Conservation (phyloP, 2,113 vertebrate species). For the Motacilla alba region DNA sequence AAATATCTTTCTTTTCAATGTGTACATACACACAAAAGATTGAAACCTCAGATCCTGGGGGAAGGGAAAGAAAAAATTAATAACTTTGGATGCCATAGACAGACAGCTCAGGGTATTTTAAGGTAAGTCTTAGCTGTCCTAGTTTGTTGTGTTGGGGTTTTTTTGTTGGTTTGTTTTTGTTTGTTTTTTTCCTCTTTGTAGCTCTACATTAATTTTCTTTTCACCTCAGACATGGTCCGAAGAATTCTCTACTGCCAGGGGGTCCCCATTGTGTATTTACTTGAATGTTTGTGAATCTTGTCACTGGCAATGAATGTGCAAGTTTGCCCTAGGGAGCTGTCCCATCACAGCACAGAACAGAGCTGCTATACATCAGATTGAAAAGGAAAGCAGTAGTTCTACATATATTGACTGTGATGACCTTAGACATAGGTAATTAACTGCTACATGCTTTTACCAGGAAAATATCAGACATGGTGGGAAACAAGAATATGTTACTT, state of each 20-base stretch:
- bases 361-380: neutral
- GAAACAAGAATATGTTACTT: neutral
- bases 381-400: neutral
- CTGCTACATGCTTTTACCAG: neutral
- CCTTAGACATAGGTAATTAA: neutral
- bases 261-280: neutral
- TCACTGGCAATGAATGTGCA: neutral
- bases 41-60: neutral
- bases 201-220: neutral
- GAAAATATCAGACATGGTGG: neutral
- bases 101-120: neutral
- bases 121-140: neutral
- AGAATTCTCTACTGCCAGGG: neutral
- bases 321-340: neutral
- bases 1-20: neutral
- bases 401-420: neutral
- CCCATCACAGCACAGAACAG: neutral
- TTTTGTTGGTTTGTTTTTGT: neutral
- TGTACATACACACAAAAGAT: neutral
- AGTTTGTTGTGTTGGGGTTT: neutral
- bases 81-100: neutral
- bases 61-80: fast-evolving
- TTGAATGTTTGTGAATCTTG: neutral
- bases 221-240: neutral
- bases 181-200: neutral